Percentiles rank a stretch among this genome's conserved stretches.
phyloP scores from a whole-genome alignment of 2,888 invertebrate species.

The Hirtodrosophila alboralis region DNA sequence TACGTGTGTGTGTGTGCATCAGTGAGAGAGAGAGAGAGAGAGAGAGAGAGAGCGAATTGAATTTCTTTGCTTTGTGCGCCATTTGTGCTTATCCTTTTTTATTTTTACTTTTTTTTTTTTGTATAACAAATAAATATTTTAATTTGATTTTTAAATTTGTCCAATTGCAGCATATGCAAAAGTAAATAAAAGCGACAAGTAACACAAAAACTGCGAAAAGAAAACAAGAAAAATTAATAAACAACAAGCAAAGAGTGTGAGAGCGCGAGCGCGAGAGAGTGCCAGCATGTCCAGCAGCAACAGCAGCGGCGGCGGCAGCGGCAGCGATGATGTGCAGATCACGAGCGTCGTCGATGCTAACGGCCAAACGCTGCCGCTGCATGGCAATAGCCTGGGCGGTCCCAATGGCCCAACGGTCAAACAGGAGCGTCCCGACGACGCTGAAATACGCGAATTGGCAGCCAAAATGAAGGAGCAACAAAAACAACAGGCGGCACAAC shows the following conservation, averaged over 20 bases:
- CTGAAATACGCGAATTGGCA: slow-evolving; percentile 93
- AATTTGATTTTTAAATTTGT: slow-evolving; percentile 19
- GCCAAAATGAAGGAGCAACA: slow-evolving; percentile 94
- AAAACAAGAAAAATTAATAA: slow-evolving; percentile 18
- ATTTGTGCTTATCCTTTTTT: no score
- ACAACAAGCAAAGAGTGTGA: slow-evolving; percentile 5
- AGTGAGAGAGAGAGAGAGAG: no score
- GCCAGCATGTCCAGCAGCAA: slow-evolving; percentile 63
- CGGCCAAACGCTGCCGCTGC: slow-evolving; percentile 81
- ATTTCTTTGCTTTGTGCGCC: not conserved
- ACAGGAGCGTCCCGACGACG: slow-evolving; percentile 88
- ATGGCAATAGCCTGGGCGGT: slow-evolving; percentile 81
- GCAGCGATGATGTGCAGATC: slow-evolving; percentile 78
- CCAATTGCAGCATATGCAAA: slow-evolving; percentile 45
- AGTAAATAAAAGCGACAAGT: slow-evolving; percentile 39
- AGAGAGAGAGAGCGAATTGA: slow-evolving; percentile 1
- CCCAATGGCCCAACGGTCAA: slow-evolving; percentile 78
- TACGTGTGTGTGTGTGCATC: not conserved
- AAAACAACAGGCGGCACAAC: slow-evolving; percentile 85
- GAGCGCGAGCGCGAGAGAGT: no score
- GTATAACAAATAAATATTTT: slow-evolving; percentile 20
- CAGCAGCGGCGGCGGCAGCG: no score
- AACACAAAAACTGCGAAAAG: not conserved
- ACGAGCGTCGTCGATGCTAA: slow-evolving; percentile 81
- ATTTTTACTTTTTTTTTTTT: not conserved